A percentile compares a stretch with the other conserved stretches of the same genome.
Evolutionary conservation across 2,113 vertebrate genomes (phyloP).

Genomic region (Accipiter virgatus): DNA sequence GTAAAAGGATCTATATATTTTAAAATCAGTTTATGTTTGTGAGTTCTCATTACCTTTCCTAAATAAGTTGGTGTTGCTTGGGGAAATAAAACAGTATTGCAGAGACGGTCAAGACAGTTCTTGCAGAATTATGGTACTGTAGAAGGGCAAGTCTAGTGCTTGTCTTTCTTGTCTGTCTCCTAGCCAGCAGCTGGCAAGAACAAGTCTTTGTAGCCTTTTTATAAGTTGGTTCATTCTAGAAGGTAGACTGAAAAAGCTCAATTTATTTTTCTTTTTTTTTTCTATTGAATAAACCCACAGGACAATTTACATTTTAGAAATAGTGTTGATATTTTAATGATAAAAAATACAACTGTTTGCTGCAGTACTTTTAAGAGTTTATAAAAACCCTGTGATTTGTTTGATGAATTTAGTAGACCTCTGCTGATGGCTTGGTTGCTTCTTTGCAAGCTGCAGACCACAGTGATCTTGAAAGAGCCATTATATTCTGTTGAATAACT

Average conservation of each 20-base stretch:
- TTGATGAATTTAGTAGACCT: neutral
- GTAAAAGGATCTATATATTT: neutral
- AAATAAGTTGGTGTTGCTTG: neutral
- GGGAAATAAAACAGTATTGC: neutral
- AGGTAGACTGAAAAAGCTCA: neutral
- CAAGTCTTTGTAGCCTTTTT: neutral
- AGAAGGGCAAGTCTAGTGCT: neutral
- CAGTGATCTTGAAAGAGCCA: constrained; percentile 12
- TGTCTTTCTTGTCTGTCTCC: neutral
- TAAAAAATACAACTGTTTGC: neutral
- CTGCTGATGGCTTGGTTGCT: neutral
- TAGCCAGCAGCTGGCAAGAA: neutral
- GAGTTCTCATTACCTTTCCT: neutral
- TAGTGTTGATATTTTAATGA: neutral
- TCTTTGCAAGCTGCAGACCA: neutral
- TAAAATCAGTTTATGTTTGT: neutral
- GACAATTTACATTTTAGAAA: neutral
- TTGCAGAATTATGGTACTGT: neutral
- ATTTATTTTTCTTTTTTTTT: neutral
- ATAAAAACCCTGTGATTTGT: neutral
- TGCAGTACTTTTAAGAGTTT: neutral
- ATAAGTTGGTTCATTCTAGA: neutral
- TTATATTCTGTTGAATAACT: constrained; percentile 37
- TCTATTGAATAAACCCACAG: neutral
- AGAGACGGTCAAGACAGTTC: neutral